phyloP scores from a whole-genome alignment of 2,797 vertebrate species.

The Lagodon rhomboides region DNA sequence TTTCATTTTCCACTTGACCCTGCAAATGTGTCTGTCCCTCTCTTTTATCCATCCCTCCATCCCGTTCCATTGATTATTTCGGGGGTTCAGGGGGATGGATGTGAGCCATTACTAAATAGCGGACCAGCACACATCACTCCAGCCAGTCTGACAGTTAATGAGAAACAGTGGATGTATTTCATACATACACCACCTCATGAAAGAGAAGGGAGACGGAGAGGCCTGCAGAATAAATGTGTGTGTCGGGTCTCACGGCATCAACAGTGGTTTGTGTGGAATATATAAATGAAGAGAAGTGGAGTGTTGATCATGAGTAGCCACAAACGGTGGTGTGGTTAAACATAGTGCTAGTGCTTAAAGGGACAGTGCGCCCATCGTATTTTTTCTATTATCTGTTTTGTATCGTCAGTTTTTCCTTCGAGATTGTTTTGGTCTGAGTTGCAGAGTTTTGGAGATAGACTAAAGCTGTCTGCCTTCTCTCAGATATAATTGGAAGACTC shows the following conservation, averaged over 20 bases:
- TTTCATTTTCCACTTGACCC: conserved; percentile 78
- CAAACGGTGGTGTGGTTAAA: background rate
- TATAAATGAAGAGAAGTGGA: conserved; percentile 28
- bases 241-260: background rate
- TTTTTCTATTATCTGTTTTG: too few species aligned
- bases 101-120: conserved; percentile 78
- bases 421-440: too few species aligned
- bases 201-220: conserved; percentile 37
- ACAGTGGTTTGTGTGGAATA: conserved; percentile 24
- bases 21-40: conserved; percentile 67
- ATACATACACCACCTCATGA: conserved; percentile 52
- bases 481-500: too few species aligned
- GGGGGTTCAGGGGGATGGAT: conserved; percentile 70
- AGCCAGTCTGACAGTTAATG: conserved; percentile 77
- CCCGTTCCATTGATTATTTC: conserved; percentile 79
- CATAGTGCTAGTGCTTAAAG: background rate
- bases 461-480: too few species aligned
- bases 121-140: conserved; percentile 73
- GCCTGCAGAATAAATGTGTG: conserved; percentile 30
- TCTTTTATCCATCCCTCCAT: conserved; percentile 66
- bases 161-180: conserved; percentile 73
- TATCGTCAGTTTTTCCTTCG: too few species aligned
- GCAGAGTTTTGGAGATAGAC: too few species aligned
- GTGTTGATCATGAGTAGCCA: background rate
- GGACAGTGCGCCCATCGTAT: too few species aligned